Evolutionary conservation across 2,797 vertebrate genomes (phyloP).

Genomic region (Antennarius maculatus): DNA sequence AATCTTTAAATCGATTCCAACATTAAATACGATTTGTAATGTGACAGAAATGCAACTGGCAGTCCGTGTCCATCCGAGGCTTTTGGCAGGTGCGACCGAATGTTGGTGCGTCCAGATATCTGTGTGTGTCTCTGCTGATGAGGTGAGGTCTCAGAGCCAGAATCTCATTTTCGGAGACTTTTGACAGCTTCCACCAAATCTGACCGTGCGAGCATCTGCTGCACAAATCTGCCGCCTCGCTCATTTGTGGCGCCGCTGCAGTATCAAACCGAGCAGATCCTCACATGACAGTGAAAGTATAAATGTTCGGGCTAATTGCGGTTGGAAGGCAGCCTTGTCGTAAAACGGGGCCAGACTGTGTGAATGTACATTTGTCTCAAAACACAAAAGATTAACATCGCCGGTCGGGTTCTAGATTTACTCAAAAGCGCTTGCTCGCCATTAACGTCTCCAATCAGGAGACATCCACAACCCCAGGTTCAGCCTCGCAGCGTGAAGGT

Average conservation of each 20-base stretch:
- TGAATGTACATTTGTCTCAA: background rate
- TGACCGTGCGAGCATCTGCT: too few species aligned
- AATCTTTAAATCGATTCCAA: constrained; percentile 41
- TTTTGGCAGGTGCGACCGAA: too few species aligned
- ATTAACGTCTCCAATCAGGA: too few species aligned
- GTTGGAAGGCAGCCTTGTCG: background rate
- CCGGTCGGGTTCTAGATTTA: background rate
- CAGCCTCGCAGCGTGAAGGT: too few species aligned
- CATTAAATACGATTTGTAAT: constrained; percentile 46
- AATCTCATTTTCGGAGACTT: too few species aligned
- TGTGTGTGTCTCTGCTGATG: background rate
- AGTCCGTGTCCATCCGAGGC: constrained; percentile 27
- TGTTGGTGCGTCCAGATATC: background rate
- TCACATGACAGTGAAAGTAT: background rate
- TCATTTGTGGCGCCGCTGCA: background rate
- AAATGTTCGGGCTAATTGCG: background rate
- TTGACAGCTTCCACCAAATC: too few species aligned
- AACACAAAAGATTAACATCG: background rate
- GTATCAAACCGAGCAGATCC: background rate
- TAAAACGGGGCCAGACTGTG: too few species aligned
- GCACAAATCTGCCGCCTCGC: too few species aligned
- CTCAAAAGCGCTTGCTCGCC: too few species aligned
- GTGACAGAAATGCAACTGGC: constrained; percentile 44
- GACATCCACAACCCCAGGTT: too few species aligned
- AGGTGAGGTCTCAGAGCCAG: too few species aligned